Base-by-base conservation (phyloP, 2,113 vertebrate genomes). In the Narcine bancroftii region DNA sequence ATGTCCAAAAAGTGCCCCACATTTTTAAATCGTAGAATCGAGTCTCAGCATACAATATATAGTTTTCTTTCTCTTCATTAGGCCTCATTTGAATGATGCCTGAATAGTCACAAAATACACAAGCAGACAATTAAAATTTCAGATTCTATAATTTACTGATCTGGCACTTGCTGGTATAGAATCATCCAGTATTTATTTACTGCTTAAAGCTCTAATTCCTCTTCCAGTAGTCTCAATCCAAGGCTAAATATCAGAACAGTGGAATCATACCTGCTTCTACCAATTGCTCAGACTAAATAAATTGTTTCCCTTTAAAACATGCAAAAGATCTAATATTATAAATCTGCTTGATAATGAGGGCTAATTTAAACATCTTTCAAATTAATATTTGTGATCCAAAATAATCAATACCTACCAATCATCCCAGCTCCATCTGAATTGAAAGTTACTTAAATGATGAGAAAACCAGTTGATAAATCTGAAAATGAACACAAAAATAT, bases 361-460 rank as follows among this genome's bases (percentile, higher is more conserved):
- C 15, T 60, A 79, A 47, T 47, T 50, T 26, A 63, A 87, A 60
- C 33, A 60, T 13, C 33, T 5, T 2, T 24, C 81, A 19, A 56
- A 85, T 85, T n/a, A 56, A 60, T 33, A 53, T 72, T 91, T 91
- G 63, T 13, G n/a, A 66, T 39, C 39, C 39, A 91, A 33, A 60
- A 76, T 11, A 63, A 60, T 13, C 50, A 39, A 39, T 92, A 94
- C 97, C 97, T 95, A 99, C 99, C 99, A 99, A 93, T 99, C 98
- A 93, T 99, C 98, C 99, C 99, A 99, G 95, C 98, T 99, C 98
- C 99, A 99, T 60, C 98, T 96, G 93, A 99, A 99, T 92, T 99
- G 98, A 92, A 99, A 99, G 95, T 99, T 99, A 95, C 98, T 99
- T 94, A 99, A 93, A 94, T 99, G 99, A 94, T 99, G 99, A 56